phyloP scores from a whole-genome alignment of 2,888 invertebrate species.

The Dioctria rufipes region DNA sequence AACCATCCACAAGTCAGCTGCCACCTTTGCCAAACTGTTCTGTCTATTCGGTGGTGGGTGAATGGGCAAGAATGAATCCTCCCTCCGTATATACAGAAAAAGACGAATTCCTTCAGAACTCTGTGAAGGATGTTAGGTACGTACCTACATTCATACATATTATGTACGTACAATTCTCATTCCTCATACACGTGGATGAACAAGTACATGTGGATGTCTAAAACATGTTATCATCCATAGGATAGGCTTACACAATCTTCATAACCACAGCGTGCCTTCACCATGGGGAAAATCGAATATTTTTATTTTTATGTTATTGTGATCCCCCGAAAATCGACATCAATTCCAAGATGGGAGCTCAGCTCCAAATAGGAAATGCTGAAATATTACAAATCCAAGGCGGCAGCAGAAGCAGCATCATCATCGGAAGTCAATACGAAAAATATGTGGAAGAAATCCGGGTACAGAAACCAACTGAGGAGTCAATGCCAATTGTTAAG shows the following conservation, averaged over 20 bases:
- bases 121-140: neutral
- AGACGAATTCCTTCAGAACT: slow-evolving; percentile 13
- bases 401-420: neutral
- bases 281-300: slow-evolving; percentile 41
- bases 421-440: neutral
- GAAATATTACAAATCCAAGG: slow-evolving; percentile 5
- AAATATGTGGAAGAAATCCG: neutral
- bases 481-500: neutral
- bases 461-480: neutral
- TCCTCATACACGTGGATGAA: slow-evolving; percentile 1
- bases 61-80: neutral
- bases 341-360: slow-evolving; percentile 5
- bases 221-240: slow-evolving; percentile 25
- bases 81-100: neutral
- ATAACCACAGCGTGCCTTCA: neutral
- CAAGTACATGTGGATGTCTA: slow-evolving; percentile 26
- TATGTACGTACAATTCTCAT: slow-evolving; percentile 7
- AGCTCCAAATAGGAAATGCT: neutral
- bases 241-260: too few relatives aligned
- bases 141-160: slow-evolving; percentile 5
- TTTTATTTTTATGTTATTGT: slow-evolving; percentile 52
- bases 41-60: neutral
- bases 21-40: too few relatives aligned
- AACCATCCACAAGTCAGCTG: neutral
- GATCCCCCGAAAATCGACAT: slow-evolving; percentile 24